Percentiles rank a stretch among this genome's conserved stretches.
These are phyloP conservation scores for Scrobipalpa costella DNA, from an alignment of 2,888 invertebrate species.

Conservation along the genomic window DNA sequence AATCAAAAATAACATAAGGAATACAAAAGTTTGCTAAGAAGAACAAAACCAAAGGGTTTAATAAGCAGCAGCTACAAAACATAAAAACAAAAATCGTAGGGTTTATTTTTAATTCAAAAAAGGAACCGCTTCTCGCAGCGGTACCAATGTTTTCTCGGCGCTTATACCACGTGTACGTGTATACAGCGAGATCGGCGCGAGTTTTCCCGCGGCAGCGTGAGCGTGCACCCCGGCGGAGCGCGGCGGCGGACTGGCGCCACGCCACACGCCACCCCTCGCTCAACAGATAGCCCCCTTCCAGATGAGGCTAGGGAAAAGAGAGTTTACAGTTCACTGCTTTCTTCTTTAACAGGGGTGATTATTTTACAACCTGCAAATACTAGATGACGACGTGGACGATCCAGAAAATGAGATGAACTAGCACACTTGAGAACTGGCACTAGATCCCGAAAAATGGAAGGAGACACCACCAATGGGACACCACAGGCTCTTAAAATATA, in stretches of 20 bases:
- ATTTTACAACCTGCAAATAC: too few relatives aligned
- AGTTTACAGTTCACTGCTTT: background rate
- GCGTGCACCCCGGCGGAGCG: constrained; percentile 55
- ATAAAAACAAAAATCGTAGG: background rate
- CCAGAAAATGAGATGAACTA: too few relatives aligned
- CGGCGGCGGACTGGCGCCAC: constrained; percentile 71
- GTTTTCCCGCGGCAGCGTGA: constrained; percentile 34
- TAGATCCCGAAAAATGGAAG: too few relatives aligned
- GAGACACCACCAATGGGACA: too few relatives aligned
- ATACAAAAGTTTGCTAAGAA: background rate
- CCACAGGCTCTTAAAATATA: too few relatives aligned
- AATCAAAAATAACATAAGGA: too few relatives aligned
- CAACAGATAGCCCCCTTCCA: constrained; percentile 78
- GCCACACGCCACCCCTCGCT: constrained; percentile 59
- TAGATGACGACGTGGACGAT: too few relatives aligned
- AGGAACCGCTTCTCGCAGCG: background rate
- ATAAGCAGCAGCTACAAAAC: background rate
- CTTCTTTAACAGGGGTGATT: background rate
- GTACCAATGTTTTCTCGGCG: constrained; percentile 3
- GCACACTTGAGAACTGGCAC: too few relatives aligned
- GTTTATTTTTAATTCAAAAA: background rate
- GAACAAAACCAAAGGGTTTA: background rate
- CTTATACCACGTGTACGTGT: constrained; percentile 29
- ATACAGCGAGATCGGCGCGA: constrained; percentile 40
- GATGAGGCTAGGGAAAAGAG: constrained; percentile 23